Conservation (phyloP, 2,113 vertebrate genomes). For the Baryphthengus martii region DNA sequence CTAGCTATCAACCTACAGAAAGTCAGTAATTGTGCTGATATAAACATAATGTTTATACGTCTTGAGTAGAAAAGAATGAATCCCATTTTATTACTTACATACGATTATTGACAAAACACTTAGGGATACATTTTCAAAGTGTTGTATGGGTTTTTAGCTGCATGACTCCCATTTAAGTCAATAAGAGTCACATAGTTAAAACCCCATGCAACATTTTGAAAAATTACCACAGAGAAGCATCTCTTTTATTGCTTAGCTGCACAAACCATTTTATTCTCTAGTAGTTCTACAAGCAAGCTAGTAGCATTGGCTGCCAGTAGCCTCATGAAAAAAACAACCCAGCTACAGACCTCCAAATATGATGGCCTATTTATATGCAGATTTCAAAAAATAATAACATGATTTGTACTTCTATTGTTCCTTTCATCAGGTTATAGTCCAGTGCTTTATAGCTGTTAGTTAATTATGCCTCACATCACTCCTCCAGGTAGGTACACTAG, state of each 20-base stretch:
- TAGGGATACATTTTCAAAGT: conserved; percentile 54
- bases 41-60: conserved; percentile 68
- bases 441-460: conserved; percentile 20
- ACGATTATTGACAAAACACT: conserved; percentile 65
- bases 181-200: conserved; percentile 57
- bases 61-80: conserved; percentile 58
- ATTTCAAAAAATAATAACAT: conserved; percentile 28
- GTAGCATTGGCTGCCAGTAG: background rate
- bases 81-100: conserved; percentile 65
- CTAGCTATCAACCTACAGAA: conserved; percentile 50
- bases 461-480: conserved; percentile 18
- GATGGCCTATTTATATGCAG: background rate
- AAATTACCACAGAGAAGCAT: conserved; percentile 42
- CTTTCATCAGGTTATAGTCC: background rate
- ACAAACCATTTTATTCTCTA: conserved; percentile 33
- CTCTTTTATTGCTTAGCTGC: conserved; percentile 24
- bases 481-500: background rate
- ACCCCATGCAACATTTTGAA: conserved; percentile 52
- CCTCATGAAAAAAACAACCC: background rate
- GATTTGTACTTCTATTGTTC: conserved; percentile 16
- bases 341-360: conserved; percentile 9
- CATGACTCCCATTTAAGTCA: conserved; percentile 66
- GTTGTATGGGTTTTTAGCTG: conserved; percentile 49
- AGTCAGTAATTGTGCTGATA: conserved; percentile 61
- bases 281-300: background rate